phyloP scores from a whole-genome alignment of 2,888 invertebrate species.

The Theodoxus fluviatilis region DNA sequence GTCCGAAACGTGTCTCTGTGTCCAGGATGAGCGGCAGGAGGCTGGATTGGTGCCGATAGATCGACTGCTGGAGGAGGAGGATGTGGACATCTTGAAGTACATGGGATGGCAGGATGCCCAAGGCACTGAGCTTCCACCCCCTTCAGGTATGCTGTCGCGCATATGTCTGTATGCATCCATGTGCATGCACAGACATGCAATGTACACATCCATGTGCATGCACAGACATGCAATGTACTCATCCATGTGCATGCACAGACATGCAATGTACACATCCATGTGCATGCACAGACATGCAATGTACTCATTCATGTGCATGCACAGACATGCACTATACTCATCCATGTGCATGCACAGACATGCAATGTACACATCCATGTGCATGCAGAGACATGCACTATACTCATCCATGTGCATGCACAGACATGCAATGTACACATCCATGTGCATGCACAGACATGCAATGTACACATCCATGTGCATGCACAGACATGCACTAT shows the following conservation, averaged over 20 bases:
- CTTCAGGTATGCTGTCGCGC: background rate
- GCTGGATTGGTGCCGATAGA: slow-evolving; percentile 44
- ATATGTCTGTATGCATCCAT: background rate
- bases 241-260: background rate
- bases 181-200: no score
- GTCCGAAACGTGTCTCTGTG: background rate
- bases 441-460: background rate
- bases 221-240: no score
- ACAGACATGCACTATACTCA: no score
- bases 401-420: no score
- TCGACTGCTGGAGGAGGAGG: slow-evolving; percentile 47
- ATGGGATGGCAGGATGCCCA: slow-evolving; percentile 42
- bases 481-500: background rate
- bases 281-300: no score
- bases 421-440: background rate
- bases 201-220: background rate
- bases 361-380: background rate
- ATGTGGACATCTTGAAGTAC: slow-evolving; percentile 53
- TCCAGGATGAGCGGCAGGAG: slow-evolving; percentile 40
- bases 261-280: background rate
- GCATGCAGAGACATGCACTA: no score
- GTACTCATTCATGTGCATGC: background rate
- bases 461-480: background rate
- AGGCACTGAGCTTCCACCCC: slow-evolving; percentile 20
- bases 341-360: slow-evolving; percentile 5